These are phyloP conservation scores for Polia nebulosa DNA, from an alignment of 2,888 invertebrate species.

Conservation along the genomic window DNA sequence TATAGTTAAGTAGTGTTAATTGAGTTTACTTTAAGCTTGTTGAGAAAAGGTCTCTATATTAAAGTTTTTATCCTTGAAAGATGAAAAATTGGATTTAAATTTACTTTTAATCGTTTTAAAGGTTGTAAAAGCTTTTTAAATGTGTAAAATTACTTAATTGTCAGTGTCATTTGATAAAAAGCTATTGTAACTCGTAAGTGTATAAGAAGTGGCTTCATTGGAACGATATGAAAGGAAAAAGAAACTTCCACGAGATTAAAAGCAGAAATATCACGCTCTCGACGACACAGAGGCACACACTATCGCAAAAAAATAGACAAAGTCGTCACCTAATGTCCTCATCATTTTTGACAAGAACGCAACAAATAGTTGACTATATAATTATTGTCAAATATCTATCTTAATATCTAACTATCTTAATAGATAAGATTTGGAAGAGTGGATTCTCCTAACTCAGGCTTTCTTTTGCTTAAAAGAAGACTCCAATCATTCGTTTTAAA, in stretches of 20 bases:
- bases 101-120: constrained; percentile 36
- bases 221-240: not conserved
- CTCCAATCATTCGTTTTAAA: no score
- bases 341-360: no score
- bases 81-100: constrained; percentile 25
- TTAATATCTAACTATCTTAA: no score
- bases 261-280: no score
- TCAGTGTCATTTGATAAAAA: constrained; percentile 27
- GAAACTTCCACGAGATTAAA: not conserved
- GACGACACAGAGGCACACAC: no score
- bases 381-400: no score
- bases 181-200: not conserved
- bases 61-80: constrained; percentile 1
- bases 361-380: no score
- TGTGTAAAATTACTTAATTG: constrained; percentile 3
- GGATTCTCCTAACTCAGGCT: no score
- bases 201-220: not conserved
- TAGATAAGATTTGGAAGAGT: no score
- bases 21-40: not conserved
- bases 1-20: constrained; percentile 3
- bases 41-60: not conserved
- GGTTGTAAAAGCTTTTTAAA: constrained; percentile 19
- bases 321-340: no score
- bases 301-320: no score
- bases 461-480: no score